phyloP scores from a whole-genome alignment of 2,113 vertebrate species.

The Butorides virescens region DNA sequence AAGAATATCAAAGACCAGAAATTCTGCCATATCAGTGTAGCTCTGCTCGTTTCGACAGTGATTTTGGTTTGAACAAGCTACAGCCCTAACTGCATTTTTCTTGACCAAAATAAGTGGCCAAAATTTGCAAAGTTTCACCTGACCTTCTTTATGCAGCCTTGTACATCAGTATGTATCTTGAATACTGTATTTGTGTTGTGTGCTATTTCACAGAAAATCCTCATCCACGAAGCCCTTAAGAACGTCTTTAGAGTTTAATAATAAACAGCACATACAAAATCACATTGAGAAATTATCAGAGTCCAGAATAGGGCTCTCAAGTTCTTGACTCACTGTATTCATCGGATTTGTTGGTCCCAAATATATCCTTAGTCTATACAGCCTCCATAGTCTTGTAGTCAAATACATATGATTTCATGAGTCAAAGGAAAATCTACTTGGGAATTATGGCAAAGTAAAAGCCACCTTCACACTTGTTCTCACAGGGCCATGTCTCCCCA shows the following conservation, averaged over 20 bases:
- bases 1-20: not conserved
- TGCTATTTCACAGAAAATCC: not conserved
- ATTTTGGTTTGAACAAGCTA: not conserved
- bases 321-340: not conserved
- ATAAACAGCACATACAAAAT: not conserved
- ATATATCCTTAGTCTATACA: not conserved
- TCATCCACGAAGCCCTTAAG: fast-evolving
- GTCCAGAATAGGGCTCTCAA: not conserved
- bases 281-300: not conserved
- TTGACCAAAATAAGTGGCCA: not conserved
- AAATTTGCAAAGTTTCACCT: not conserved
- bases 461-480: not conserved
- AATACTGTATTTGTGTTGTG: not conserved
- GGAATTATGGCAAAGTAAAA: not conserved
- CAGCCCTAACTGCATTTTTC: not conserved
- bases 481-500: not conserved
- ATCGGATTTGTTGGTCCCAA: not conserved
- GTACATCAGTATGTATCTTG: too few species aligned
- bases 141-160: not conserved
- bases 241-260: not conserved
- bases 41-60: not conserved
- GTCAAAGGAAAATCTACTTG: not conserved
- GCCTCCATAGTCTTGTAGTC: not conserved
- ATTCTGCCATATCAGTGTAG: not conserved
- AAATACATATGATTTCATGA: not conserved